phyloP scores from a whole-genome alignment of 64 coral and sea anemone species.

The Porites australiensis region DNA sequence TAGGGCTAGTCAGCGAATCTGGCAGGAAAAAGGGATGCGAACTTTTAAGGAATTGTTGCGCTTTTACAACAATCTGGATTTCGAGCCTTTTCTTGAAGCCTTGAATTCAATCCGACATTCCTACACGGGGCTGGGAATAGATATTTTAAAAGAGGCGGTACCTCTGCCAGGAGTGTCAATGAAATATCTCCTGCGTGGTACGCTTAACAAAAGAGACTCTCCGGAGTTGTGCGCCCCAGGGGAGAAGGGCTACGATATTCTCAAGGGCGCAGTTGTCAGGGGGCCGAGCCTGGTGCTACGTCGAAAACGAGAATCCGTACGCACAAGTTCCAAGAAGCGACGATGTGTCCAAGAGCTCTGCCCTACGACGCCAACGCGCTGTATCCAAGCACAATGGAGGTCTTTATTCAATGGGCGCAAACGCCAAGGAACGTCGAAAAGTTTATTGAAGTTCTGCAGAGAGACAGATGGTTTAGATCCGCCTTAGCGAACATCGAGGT shows the following conservation, averaged over 20 bases:
- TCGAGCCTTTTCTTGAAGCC: constrained; percentile 36
- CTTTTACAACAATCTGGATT: constrained; percentile 58
- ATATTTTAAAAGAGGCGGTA: constrained; percentile 62
- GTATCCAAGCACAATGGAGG: constrained; percentile 26
- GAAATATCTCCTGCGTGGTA: constrained; percentile 40
- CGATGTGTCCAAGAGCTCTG: not conserved
- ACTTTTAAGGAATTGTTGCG: constrained; percentile 40
- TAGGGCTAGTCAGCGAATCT: too few relatives aligned
- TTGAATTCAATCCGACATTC: constrained; percentile 30
- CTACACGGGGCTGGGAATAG: constrained; percentile 52
- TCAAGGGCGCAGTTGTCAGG: constrained; percentile 22
- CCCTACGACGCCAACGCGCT: constrained; percentile 54
- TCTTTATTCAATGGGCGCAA: not conserved
- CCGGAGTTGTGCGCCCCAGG: constrained; percentile 24
- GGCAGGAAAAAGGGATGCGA: not conserved
- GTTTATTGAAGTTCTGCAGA: not conserved
- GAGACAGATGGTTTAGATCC: not conserved
- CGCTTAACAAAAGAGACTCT: not conserved
- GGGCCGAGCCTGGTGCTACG: constrained; percentile 41
- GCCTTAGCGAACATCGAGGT: too few relatives aligned
- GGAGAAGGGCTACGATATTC: not conserved
- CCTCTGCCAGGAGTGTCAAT: constrained; percentile 27
- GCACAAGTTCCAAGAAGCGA: constrained; percentile 23
- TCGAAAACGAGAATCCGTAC: not conserved
- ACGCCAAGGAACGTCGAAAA: too few relatives aligned